Conservation (phyloP, 2,888 invertebrate species). For the Dorcus hopei region DNA sequence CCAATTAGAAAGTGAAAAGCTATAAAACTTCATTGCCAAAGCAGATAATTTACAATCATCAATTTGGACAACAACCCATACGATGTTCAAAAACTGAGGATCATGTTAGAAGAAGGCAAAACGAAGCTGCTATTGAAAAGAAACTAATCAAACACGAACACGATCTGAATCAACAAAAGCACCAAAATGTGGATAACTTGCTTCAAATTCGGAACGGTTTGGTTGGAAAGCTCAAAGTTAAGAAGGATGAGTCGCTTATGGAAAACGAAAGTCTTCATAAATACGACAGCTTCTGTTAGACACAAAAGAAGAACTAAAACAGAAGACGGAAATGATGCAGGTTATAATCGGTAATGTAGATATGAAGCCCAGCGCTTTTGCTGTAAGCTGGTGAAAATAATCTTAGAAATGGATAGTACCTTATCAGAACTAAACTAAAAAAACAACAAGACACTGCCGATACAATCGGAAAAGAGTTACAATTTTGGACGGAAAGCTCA, state of each 20-base stretch:
- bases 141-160: slow-evolving; percentile 53
- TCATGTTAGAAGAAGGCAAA: slow-evolving; percentile 41
- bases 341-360: no score
- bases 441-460: no score
- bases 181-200: slow-evolving; percentile 60
- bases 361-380: no score
- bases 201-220: slow-evolving; percentile 61
- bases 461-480: no score
- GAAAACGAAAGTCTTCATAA: no score
- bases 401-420: no score
- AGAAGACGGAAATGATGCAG: no score
- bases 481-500: slow-evolving; percentile 56
- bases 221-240: slow-evolving; percentile 54
- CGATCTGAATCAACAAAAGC: slow-evolving; percentile 58
- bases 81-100: slow-evolving; percentile 37
- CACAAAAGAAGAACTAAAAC: no score
- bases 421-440: no score
- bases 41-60: slow-evolving; percentile 33
- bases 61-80: slow-evolving; percentile 28
- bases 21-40: slow-evolving; percentile 20
- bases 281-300: no score
- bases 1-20: not conserved
- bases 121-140: slow-evolving; percentile 39
- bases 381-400: no score
- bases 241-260: no score